Evolutionary conservation across 2,797 vertebrate species (phyloP).

Genomic region (Saxicola maurus): DNA sequence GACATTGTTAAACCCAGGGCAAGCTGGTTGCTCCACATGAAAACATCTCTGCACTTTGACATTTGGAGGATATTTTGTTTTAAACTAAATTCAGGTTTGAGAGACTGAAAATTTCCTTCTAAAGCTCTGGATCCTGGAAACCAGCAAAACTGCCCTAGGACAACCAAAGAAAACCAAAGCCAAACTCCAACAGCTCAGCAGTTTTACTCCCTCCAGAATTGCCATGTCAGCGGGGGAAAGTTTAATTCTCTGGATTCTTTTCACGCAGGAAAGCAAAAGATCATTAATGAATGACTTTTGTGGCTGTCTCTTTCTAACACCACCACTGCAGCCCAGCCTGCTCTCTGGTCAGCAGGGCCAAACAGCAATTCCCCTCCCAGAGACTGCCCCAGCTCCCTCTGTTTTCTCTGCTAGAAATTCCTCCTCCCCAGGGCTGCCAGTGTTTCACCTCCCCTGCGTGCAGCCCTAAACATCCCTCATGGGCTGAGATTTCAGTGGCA

Average conservation of each 20-base stretch:
- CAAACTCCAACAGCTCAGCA: not conserved
- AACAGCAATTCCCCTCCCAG: not conserved
- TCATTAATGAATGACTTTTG: not conserved
- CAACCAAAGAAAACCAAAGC: not conserved
- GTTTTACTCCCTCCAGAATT: not conserved
- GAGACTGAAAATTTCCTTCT: not conserved
- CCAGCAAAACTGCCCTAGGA: not conserved
- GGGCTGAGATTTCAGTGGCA: fast-evolving
- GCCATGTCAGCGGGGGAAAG: fast-evolving
- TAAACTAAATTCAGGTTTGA: not conserved
- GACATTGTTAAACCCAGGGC: not conserved
- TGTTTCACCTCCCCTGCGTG: not conserved
- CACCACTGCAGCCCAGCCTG: not conserved
- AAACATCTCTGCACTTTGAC: not conserved
- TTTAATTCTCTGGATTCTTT: not conserved
- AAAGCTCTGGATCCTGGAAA: not conserved
- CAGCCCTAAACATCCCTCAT: not conserved
- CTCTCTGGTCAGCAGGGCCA: not conserved
- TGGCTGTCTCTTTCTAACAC: not conserved
- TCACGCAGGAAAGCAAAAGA: not conserved
- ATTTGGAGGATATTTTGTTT: not conserved
- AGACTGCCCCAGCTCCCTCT: not conserved
- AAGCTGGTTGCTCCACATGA: not conserved
- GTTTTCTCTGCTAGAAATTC: not conserved
- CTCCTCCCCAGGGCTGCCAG: not conserved